phyloP scores from a whole-genome alignment of 2,797 vertebrate species.

The Anguilla obscura region DNA sequence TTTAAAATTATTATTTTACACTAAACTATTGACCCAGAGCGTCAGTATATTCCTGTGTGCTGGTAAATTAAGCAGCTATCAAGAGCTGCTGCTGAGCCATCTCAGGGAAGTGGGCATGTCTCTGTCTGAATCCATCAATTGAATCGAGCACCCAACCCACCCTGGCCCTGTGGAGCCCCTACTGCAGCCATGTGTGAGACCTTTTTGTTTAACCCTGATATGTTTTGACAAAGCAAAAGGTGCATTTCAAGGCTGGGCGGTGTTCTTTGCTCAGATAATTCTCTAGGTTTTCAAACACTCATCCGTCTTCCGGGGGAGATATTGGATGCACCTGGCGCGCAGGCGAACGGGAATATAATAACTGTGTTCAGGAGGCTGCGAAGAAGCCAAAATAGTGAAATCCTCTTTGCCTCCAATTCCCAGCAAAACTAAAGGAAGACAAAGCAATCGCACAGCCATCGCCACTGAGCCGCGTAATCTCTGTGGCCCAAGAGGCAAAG shows the following conservation, averaged over 20 bases:
- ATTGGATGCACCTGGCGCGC: slow-evolving; percentile 32
- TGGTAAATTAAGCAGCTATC: neutral
- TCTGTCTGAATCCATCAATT: neutral
- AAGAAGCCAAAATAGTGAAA: slow-evolving; percentile 49
- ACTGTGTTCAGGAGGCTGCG: slow-evolving; percentile 41
- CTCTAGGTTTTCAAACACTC: slow-evolving; percentile 37
- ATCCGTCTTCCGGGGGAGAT: slow-evolving; percentile 45
- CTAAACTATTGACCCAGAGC: neutral
- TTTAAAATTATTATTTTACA: neutral
- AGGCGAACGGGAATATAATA: slow-evolving; percentile 27
- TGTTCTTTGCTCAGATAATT: slow-evolving; percentile 38
- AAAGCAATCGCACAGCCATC: slow-evolving; percentile 20
- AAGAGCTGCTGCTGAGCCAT: neutral
- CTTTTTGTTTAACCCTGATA: slow-evolving; percentile 46
- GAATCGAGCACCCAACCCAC: neutral
- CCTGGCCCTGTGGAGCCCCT: neutral
- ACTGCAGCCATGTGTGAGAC: neutral
- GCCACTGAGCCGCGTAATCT: slow-evolving; percentile 29
- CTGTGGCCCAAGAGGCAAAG: slow-evolving; percentile 10
- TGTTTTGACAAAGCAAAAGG: slow-evolving; percentile 17
- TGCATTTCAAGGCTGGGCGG: slow-evolving; percentile 21
- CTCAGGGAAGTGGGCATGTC: neutral
- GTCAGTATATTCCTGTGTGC: neutral
- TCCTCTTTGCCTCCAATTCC: slow-evolving; percentile 36
- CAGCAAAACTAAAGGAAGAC: slow-evolving; percentile 18